Evolutionary conservation across 1,140 invertebrate species (phyloP).

Genomic region (Euwallacea fornicatus): DNA sequence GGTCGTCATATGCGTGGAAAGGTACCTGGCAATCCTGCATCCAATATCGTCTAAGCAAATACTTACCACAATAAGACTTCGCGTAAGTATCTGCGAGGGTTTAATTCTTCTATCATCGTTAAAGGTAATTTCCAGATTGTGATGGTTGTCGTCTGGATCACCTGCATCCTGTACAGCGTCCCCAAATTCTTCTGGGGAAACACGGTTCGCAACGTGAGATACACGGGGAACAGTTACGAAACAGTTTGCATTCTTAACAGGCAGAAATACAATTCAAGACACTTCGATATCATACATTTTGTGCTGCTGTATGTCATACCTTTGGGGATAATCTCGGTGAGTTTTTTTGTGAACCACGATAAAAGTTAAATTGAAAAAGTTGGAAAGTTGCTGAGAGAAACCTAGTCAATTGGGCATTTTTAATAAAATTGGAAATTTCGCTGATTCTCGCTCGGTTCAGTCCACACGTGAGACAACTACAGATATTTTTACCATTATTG

Average conservation of each 20-base stretch:
- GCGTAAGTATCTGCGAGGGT: constrained; percentile 57
- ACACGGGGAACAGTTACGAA: constrained; percentile 52
- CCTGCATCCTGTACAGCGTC: constrained; percentile 73
- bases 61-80: constrained; percentile 68
- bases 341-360: constrained; percentile 40
- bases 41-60: constrained; percentile 79
- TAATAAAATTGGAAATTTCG: too few species aligned
- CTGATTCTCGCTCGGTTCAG: too few species aligned
- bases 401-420: too few species aligned
- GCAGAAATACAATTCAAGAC: constrained; percentile 72
- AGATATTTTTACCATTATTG: too few species aligned
- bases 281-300: constrained; percentile 77
- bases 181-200: constrained; percentile 76
- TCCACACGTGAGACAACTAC: too few species aligned
- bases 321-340: constrained; percentile 71
- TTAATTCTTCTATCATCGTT: too few species aligned
- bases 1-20: constrained; percentile 77
- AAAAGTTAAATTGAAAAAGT: too few species aligned
- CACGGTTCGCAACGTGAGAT: constrained; percentile 54
- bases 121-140: constrained; percentile 55
- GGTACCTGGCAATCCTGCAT: constrained; percentile 80
- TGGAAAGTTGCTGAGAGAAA: too few species aligned
- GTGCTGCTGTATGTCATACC: constrained; percentile 74
- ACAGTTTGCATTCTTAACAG: constrained; percentile 74
- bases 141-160: constrained; percentile 66